Conservation (phyloP, 2,888 invertebrate species). For the Cecidostiba fungosa region DNA sequence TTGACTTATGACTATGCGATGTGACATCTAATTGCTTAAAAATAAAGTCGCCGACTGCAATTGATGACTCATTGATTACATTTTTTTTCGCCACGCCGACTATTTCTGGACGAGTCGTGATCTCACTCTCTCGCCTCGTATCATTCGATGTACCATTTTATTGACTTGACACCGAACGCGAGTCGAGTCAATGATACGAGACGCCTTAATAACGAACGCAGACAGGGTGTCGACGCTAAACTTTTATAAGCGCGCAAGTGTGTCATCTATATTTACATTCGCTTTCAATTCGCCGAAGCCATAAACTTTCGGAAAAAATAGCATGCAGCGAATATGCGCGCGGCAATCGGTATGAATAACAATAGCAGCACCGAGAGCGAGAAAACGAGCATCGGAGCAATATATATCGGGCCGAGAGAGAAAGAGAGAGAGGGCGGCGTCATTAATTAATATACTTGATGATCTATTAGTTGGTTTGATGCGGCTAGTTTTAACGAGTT, state of each 20-base stretch:
- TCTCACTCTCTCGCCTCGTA: slow-evolving; percentile 46
- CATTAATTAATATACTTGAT: slow-evolving; percentile 79
- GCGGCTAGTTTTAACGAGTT: slow-evolving; percentile 77
- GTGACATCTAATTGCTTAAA: slow-evolving; percentile 51
- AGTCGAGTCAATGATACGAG: not conserved
- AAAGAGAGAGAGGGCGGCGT: slow-evolving; percentile 70
- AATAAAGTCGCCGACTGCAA: slow-evolving; percentile 42
- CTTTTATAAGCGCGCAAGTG: slow-evolving; percentile 48
- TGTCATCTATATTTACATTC: slow-evolving; percentile 38
- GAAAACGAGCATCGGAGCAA: not conserved
- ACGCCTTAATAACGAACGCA: slow-evolving; percentile 75
- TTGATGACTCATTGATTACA: slow-evolving; percentile 59
- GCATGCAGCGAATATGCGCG: not conserved
- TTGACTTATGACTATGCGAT: slow-evolving; percentile 54
- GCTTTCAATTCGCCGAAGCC: not conserved
- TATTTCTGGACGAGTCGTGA: slow-evolving; percentile 47
- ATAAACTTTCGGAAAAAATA: not conserved
- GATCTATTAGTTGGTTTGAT: slow-evolving; percentile 78
- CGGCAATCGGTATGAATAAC: not conserved
- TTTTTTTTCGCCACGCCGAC: slow-evolving; percentile 17
- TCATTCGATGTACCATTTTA: slow-evolving; percentile 23
- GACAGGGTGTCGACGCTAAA: slow-evolving; percentile 61
- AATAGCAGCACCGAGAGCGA: not conserved
- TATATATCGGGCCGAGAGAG: not conserved
- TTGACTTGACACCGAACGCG: slow-evolving; percentile 49